Base-by-base conservation (phyloP, 2,888 invertebrate genomes). In the Metopia argyrocephala region DNA sequence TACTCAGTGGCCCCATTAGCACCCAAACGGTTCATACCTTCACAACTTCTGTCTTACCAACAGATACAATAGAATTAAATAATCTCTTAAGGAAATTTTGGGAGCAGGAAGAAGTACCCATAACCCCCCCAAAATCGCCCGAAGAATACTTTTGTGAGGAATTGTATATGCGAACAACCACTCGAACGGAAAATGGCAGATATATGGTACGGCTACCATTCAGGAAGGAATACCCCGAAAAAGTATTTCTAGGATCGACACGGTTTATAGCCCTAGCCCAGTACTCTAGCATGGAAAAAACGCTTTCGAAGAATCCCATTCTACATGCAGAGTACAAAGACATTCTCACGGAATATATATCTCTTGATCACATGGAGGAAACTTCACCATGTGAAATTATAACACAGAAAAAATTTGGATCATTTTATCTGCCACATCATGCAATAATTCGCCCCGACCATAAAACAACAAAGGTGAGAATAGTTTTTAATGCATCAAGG, bases 371-470 rank as follows among this genome's bases (percentile, higher is more conserved):
- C 25, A 65, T n/a, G n/a, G n/a, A n/a, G n/a, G n/a, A n/a, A n/a
- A n/a, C n/a, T n/a, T n/a, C n/a, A n/a, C n/a, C n/a, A 57, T 59
- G 27, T 5, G 64, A 56, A 27, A 28, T 20, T 18, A 4, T n/a
- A n/a, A 7, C 9, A 2, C 21, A 9, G 25, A n/a, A n/a, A 4
- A 18, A 48, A 38, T 46, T 21, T 28, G 5, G 46, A 2, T 61
- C 64, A 38, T 83, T 69, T 48, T 84, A 79, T n/a, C 12, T 78
- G 5, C 81, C 83, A 3, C 82, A 83, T 25, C 78, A 82, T 45
- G 82, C 80, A 9, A 73, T 83, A 74, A 65, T 2, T 73, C 75
- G 6, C 69, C n/a, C n/a, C n/a, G n/a, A n/a, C n/a, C n/a, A n/a
- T n/a, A n/a, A n/a, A n/a, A n/a, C n/a, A n/a, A n/a, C n/a, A n/a